Evolutionary conservation across 2,797 vertebrate genomes (phyloP).

Genomic region (Sibirionetta formosa): DNA sequence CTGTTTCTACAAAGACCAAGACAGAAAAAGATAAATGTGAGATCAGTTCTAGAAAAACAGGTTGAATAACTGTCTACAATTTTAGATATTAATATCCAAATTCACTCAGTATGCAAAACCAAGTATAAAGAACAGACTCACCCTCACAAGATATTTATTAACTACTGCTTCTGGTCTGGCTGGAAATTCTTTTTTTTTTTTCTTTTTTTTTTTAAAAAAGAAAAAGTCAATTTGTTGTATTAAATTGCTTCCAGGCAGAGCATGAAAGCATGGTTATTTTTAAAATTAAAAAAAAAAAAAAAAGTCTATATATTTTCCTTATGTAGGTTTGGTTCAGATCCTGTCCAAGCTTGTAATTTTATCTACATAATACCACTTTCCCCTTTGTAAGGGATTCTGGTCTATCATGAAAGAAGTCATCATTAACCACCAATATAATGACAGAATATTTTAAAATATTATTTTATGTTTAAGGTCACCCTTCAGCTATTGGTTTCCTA

Average conservation of each 20-base stretch:
- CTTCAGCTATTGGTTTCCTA: background rate
- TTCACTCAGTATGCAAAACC: constrained; percentile 26
- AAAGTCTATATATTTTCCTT: constrained; percentile 19
- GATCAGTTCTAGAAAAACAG: background rate
- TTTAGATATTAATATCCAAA: constrained; percentile 33
- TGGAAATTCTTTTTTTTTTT: background rate
- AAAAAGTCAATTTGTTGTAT: background rate
- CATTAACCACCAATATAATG: background rate
- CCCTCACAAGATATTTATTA: constrained; percentile 30
- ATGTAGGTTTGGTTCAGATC: constrained; percentile 20
- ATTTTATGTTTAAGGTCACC: background rate
- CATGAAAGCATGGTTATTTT: constrained; percentile 19
- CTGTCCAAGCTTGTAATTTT: constrained; percentile 58
- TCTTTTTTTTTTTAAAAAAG: background rate
- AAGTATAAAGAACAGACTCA: background rate
- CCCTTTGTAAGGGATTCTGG: constrained; percentile 15
- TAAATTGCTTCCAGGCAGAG: constrained; percentile 64
- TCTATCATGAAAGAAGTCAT: constrained; percentile 8
- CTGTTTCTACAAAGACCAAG: background rate
- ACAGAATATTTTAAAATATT: background rate
- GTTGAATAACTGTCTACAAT: background rate
- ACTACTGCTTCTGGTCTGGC: constrained; percentile 13
- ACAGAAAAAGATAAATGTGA: background rate
- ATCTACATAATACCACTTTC: constrained; percentile 5
- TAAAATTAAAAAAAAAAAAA: background rate